These are phyloP conservation scores for Polymixis lichenea DNA, from an alignment of 2,888 invertebrate genomes.

Conservation along the genomic window DNA sequence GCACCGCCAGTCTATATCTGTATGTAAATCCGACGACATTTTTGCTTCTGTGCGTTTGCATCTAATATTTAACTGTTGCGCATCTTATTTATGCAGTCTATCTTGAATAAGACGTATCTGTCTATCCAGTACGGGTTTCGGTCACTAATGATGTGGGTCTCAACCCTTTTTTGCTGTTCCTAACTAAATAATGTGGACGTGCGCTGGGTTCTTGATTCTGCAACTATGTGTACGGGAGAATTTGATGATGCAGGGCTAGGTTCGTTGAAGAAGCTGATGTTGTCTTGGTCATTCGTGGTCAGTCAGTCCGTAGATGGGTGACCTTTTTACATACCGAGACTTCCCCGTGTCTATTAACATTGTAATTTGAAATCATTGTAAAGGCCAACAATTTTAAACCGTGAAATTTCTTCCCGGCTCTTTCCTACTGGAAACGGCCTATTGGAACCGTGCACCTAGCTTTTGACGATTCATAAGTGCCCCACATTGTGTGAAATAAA, in stretches of 20 bases:
- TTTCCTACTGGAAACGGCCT: neutral
- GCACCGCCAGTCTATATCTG: slow-evolving; percentile 76
- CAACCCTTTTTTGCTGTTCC: slow-evolving; percentile 85
- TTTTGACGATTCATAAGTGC: neutral
- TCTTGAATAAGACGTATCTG: slow-evolving; percentile 85
- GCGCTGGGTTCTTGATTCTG: slow-evolving; percentile 75
- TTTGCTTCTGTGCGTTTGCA: slow-evolving; percentile 87
- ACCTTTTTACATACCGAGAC: no score
- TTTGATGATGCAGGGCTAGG: slow-evolving; percentile 42
- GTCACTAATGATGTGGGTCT: slow-evolving; percentile 84
- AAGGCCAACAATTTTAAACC: neutral
- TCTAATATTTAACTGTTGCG: slow-evolving; percentile 86
- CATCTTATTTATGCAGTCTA: slow-evolving; percentile 84
- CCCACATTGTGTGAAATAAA: neutral
- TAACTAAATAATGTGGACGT: slow-evolving; percentile 85
- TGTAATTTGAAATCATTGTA: neutral
- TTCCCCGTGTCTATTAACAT: neutral
- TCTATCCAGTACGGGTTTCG: slow-evolving; percentile 78
- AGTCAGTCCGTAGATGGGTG: no score
- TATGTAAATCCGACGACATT: slow-evolving; percentile 86
- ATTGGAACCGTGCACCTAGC: neutral
- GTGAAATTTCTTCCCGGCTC: neutral
- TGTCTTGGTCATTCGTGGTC: slow-evolving; percentile 14
- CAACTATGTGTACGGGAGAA: slow-evolving; percentile 65
- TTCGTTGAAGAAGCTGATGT: slow-evolving; percentile 22